Evolutionary conservation across 2,113 vertebrate genomes (phyloP), one percentile per base, ranked within the genome.

Genomic region (Pteruthius melanotis): DNA sequence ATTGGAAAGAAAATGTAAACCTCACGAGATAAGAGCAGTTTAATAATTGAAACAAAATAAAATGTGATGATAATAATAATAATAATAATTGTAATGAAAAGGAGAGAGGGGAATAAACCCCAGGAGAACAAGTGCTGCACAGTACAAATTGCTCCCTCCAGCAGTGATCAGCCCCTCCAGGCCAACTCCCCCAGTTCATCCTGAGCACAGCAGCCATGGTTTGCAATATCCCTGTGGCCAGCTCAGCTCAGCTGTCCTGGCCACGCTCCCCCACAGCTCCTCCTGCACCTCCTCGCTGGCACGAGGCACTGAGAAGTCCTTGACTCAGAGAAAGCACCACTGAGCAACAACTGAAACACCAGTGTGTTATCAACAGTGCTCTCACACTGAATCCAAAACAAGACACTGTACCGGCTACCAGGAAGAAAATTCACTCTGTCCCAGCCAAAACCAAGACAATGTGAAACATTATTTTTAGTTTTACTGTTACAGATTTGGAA

Each of bases 401-500:
- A 35, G 35, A 52, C 52, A 11, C 60, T 85, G 69, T 13, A 40
- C 50, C 71, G 42, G 52, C 50, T 4, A 49, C 50, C 30, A 37
- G 61, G 14, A 52, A 18, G 11, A 37, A 52, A 52, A 74, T 11
- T 19, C 19, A 33, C 52, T 21, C 49, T 33, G 2, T 44, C 5
- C 50, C 44, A 65, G 44, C 17, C 45, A 31, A 81, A 65, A 57
- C 17, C 40, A 57, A 49, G 45, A n/a, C 35, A 50, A 45, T 54
- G 33, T 68, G 61, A 90, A 93, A 31, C 44, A 26, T 75, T 37
- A 44, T 64, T 64, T 95, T 77, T 77, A 20, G 45, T 64, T 37
- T 82, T 61, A 77, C 26, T 95, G 26, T 30, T 53, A 37, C 12
- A 44, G 27, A 57, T 86, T 93, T 90, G 83, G 85, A 95, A 82